Evolutionary conservation across 2,797 vertebrate species (phyloP), one percentile per base, ranked within the genome.

Genomic region (Silurus lanzhouensis): DNA sequence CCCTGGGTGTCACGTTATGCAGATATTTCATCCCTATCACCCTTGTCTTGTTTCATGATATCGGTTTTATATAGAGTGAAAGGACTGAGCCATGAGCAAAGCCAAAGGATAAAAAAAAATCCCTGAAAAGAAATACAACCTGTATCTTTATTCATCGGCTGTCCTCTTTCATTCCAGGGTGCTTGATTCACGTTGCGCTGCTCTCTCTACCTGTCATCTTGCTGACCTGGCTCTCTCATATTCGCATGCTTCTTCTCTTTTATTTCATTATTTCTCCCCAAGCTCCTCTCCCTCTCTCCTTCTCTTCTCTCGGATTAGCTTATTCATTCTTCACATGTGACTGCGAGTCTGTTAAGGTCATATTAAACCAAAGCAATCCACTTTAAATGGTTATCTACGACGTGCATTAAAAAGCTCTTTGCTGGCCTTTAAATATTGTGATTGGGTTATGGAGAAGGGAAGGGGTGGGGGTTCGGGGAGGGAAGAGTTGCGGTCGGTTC

Each of bases 381-480:
- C 93, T 96, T 96, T 95, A 95, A 96, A 95, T 95, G 94, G 94
- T 95, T 95, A 95, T 95, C 95, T 95, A 94, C 94, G 92, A 94
- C 90, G 93, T 90, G 92, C 94, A 95, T 95, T 96, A 95, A 95
- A 94, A 93, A 95, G 94, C 95, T 95, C 94, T 96, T 95, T 96
- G 94, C 94, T 95, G 94, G 93, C 94, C 95, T 96, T 96, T 96
- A 96, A 96, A 96, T 96, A 96, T 96, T 96, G 94, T 95, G 95
- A 96, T 94, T 97, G 96, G 96, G 96, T 95, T 94, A 95, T 95
- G 92, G 93, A 90, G 81, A 52, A 10, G 48, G 6, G 48, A 52
- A 10, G 48, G 48, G 10, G 48, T 10, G 48, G 6, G 10, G 48
- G 48, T 38, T 38, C 38, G 48, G 10, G 48, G 48, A 52, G 48